Evolutionary conservation across 2,888 invertebrate genomes (phyloP), one percentile per base, ranked within the genome.

Genomic region (Acleris laterana): DNA sequence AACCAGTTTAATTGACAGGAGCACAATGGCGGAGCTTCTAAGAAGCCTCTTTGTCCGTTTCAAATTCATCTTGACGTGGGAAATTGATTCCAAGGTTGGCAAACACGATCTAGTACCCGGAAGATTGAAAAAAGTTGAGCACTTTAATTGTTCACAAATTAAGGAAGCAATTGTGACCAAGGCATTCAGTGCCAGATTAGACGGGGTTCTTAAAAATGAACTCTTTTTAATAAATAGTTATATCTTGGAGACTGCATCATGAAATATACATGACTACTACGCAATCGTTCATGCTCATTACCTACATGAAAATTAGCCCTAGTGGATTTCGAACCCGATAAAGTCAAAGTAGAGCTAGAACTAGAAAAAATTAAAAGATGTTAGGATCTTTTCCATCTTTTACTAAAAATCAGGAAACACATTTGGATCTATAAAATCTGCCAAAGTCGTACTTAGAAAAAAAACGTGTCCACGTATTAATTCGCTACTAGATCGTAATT

Each of bases 71-170:
- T 74, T 74, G 73, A 77, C 79, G 77, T 80, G 79, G 76, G 77
- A 82, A 81, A 80, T 80, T 77, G 72, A 77, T 78, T 77, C 74
- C 76, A 81, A 81, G 77, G 78, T 69, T 71, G 66, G 55, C 61
- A 67, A 65, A 61, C 63, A 71, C 57, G 64, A 69, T 57, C 71
- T 70, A 64, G 53, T 71, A 67, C 56, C 57, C 64, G 63, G 63
- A 63, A 62, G 28, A 49, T 59, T 20, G 53, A 63, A 52, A 60
- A 63, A 62, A 58, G 38, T 56, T 50, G 65, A 70, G 71, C 66
- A 69, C 67, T 68, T 63, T 64, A 61, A 71, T 75, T 74, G 71
- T 73, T 61, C 56, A 28, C 69, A 62, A 68, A 72, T 74, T 71
- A 72, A 73, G 73, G 75, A 74, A 75, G 63, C 49, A 50, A 62